These are phyloP conservation scores for Lasioglossum villosulum DNA, from an alignment of 2,888 invertebrate species.

Conservation along the genomic window DNA sequence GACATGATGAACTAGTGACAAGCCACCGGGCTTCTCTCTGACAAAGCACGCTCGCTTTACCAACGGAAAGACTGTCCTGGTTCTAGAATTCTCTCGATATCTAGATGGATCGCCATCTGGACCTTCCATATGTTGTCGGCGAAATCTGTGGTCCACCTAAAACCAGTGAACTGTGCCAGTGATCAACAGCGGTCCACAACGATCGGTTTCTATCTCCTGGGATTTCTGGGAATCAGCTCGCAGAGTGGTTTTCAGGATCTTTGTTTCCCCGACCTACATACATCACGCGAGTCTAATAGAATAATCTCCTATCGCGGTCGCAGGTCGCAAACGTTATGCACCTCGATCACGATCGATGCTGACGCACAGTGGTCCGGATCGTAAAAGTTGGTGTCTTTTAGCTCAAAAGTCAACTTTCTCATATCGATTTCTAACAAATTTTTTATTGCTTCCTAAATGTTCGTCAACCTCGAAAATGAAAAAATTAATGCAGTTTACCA, in stretches of 20 bases:
- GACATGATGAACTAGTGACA: conserved; percentile 8
- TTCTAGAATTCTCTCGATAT: background rate
- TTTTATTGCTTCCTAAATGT: too few relatives aligned
- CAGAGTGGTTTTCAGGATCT: background rate
- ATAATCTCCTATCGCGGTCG: background rate
- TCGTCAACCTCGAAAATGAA: too few relatives aligned
- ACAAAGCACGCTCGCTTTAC: background rate
- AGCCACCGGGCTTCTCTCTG: background rate
- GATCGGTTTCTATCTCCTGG: conserved; percentile 2
- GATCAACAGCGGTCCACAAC: conserved; percentile 6
- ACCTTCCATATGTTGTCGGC: conserved; percentile 9
- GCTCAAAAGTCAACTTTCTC: too few relatives aligned
- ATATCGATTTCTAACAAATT: too few relatives aligned
- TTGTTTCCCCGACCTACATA: background rate
- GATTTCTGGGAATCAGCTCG: background rate
- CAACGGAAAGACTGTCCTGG: background rate
- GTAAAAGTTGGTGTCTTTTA: too few relatives aligned
- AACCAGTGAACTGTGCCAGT: background rate
- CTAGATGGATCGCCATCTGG: conserved; percentile 20
- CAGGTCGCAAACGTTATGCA: background rate
- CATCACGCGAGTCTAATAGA: background rate
- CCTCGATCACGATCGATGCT: background rate
- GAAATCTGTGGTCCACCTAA: conserved; percentile 13
- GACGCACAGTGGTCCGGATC: too few relatives aligned
- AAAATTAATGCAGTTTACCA: too few relatives aligned